Percentiles rank a stretch among this genome's conserved stretches.
Evolutionary conservation across 2,888 invertebrate species (phyloP).

Genomic region (Salpingus planirostris): DNA sequence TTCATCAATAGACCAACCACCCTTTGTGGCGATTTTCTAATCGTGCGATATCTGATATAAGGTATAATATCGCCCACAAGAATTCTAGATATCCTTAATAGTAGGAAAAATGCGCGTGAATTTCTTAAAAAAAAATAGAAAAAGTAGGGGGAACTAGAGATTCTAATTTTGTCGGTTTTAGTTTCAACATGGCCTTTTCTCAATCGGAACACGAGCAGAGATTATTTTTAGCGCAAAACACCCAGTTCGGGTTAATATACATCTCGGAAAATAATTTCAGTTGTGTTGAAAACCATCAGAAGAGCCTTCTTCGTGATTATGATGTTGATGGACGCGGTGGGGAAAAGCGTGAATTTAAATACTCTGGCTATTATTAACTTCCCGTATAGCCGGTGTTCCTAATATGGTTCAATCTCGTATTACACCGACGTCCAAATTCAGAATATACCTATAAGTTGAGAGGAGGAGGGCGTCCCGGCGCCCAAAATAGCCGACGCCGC

Average conservation of each 20-base stretch:
- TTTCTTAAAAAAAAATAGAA: conserved; percentile 13
- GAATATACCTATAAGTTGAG: conserved; percentile 43
- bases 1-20: too few relatives aligned
- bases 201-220: conserved; percentile 6
- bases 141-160: too few relatives aligned
- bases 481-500: conserved; percentile 36
- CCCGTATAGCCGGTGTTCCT: conserved; percentile 44
- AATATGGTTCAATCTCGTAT: conserved; percentile 62
- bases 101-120: conserved; percentile 7
- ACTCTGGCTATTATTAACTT: conserved; percentile 14
- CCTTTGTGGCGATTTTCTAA: too few relatives aligned
- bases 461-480: conserved; percentile 39
- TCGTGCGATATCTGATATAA: too few relatives aligned
- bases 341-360: too few relatives aligned
- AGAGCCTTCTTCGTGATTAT: too few relatives aligned
- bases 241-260: conserved; percentile 14
- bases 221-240: conserved; percentile 13
- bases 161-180: not conserved
- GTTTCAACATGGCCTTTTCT: not conserved
- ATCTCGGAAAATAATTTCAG: not conserved
- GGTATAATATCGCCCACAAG: too few relatives aligned
- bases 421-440: conserved; percentile 57
- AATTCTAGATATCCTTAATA: too few relatives aligned
- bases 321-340: too few relatives aligned
- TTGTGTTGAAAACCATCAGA: too few relatives aligned